Base-by-base conservation (phyloP, 2,797 vertebrate genomes). In the Catostomus latipinnis region DNA sequence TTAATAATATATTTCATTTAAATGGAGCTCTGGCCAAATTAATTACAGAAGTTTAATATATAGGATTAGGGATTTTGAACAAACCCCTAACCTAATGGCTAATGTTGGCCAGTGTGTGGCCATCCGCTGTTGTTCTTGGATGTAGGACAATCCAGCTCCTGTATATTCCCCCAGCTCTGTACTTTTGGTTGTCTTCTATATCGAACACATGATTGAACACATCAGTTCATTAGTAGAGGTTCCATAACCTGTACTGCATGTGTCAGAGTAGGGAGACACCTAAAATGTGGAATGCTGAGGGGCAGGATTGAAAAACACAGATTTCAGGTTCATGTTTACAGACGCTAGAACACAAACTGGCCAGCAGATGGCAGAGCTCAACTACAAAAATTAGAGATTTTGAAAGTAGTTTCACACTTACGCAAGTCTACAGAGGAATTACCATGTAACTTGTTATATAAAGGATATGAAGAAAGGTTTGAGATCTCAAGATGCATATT, bases 341-440 rank as follows among this genome's bases (percentile, higher is more conserved):
- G 8, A 14, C 14, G 43, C 43, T 65, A 8, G 5, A 62, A 34
- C 22, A 54, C 53, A 65, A 65, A 67, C 48, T 60, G 50, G 60
- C 88, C 92, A 92, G 88, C 86, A 93, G 93, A 86, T 92, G 93
- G 93, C 90, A 92, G 89, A 91, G 54, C 92, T 91, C 81, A 89
- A 91, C 81, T 87, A 82, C 74, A 14, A 43, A 57, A 69, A 34
- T 34, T 4, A 12, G 1, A 58, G 8, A 56, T 5, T 69, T 9
- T n/a, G 8, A 52, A 69, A 46, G 4, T 11, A 22, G 22, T 14
- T 0, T 1, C 60, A 1, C 50, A 4, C 52, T 13, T 13, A 6
- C 13, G 12, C 12, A 34, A 34, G 13, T 5, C 22, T 62, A 4
- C 10, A 8, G 43, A 12, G 8, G 46, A 34, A 3, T 46, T 65